Conservation (phyloP, 2,113 vertebrate genomes). For the Eurystomus gularis region DNA sequence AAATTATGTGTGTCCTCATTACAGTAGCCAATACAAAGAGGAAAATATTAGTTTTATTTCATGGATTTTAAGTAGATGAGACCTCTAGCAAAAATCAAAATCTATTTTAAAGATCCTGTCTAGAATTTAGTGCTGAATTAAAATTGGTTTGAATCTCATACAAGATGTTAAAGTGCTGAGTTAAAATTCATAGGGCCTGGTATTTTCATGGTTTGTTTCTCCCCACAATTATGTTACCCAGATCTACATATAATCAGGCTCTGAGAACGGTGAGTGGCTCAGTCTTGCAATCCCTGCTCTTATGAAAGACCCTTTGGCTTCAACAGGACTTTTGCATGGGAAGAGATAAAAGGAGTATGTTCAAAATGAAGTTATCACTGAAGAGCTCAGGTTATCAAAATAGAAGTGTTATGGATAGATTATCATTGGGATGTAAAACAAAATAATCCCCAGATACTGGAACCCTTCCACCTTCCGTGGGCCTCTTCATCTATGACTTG, state of each 20-base stretch:
- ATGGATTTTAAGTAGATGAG: background rate
- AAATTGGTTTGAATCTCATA: background rate
- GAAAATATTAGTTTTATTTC: background rate
- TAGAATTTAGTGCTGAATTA: constrained; percentile 16
- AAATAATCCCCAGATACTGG: background rate
- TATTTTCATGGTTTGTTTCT: constrained; percentile 5
- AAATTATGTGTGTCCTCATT: background rate
- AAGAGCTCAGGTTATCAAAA: background rate
- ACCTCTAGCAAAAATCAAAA: background rate
- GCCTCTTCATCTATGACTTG: background rate
- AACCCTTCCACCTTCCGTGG: background rate
- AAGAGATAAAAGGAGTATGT: background rate
- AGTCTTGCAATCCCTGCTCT: background rate
- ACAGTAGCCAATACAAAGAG: background rate
- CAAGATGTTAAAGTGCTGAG: background rate
- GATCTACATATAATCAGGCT: background rate
- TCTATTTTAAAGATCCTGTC: background rate
- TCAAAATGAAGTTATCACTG: background rate
- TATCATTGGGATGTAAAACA: background rate
- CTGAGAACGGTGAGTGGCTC: background rate
- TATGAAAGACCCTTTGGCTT: background rate
- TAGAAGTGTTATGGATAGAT: background rate
- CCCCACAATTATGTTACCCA: background rate
- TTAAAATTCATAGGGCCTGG: constrained; percentile 9
- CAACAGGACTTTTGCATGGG: background rate